These are phyloP conservation scores for Sebastes schlegelii DNA, from an alignment of 2,113 vertebrate genomes.

Conservation along the genomic window DNA sequence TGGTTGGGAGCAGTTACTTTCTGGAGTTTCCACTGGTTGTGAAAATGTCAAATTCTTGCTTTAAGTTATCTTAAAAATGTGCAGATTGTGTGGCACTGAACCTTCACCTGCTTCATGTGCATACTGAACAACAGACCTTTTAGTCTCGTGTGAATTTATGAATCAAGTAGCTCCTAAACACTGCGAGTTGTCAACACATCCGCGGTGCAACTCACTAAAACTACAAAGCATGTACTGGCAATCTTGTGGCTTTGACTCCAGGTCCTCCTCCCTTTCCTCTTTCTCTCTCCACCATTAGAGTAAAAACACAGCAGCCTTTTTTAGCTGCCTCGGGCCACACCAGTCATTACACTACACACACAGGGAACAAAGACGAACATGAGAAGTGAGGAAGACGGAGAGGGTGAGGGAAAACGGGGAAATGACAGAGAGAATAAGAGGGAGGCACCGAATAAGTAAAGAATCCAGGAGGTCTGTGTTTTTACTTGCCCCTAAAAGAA, in stretches of 20 bases:
- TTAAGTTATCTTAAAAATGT: not conserved
- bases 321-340: conserved; percentile 57
- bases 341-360: conserved; percentile 42
- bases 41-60: not conserved
- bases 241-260: conserved; percentile 44
- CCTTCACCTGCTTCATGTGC: not conserved
- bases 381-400: conserved; percentile 44
- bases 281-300: conserved; percentile 49
- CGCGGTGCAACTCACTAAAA: conserved; percentile 29
- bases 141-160: not conserved
- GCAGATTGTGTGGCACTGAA: not conserved
- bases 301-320: conserved; percentile 28
- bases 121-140: not conserved
- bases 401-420: not conserved
- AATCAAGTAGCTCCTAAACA: not conserved
- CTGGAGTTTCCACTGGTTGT: not conserved
- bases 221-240: conserved; percentile 42
- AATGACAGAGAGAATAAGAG: conserved; percentile 39
- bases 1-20: no score
- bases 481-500: conserved; percentile 56
- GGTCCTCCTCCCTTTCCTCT: conserved; percentile 43
- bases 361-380: conserved; percentile 46
- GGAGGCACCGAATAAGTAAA: conserved; percentile 10
- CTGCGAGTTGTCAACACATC: not conserved
- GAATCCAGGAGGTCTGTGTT: conserved; percentile 58